These are phyloP conservation scores for Tauraco erythrolophus DNA, from an alignment of 2,113 vertebrate species.

Conservation along the genomic window DNA sequence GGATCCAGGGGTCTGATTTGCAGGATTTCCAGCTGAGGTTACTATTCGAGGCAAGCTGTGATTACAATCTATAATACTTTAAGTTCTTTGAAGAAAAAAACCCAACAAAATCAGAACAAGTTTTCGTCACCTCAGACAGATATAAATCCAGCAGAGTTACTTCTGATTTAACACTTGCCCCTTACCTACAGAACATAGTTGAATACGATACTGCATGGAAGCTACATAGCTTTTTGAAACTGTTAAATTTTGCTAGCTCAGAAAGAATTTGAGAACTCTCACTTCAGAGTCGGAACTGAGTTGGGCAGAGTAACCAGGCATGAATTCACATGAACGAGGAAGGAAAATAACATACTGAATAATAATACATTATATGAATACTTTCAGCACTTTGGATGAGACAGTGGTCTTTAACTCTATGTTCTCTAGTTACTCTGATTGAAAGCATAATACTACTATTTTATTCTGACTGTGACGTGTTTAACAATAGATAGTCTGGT, in stretches of 20 bases:
- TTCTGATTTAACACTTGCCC: background rate
- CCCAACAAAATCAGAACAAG: background rate
- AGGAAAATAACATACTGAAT: background rate
- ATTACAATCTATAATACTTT: background rate
- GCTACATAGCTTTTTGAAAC: background rate
- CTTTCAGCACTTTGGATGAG: background rate
- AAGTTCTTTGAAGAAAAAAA: background rate
- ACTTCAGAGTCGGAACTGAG: background rate
- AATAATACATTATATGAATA: background rate
- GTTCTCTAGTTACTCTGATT: background rate
- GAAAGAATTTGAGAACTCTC: background rate
- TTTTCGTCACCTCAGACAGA: background rate
- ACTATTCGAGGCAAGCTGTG: background rate
- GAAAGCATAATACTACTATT: background rate
- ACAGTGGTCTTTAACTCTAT: background rate
- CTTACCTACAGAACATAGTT: accelerated
- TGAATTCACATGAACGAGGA: background rate
- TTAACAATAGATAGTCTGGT: background rate
- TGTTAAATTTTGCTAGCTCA: background rate
- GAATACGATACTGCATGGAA: background rate
- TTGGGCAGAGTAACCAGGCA: background rate
- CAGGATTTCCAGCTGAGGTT: background rate
- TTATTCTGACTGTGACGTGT: background rate
- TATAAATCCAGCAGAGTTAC: background rate
- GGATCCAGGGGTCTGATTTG: background rate